Percentiles rank a stretch among this genome's conserved stretches.
These are phyloP conservation scores for Boloria euphrosyne DNA, from an alignment of 2,888 invertebrate species.

Conservation along the genomic window DNA sequence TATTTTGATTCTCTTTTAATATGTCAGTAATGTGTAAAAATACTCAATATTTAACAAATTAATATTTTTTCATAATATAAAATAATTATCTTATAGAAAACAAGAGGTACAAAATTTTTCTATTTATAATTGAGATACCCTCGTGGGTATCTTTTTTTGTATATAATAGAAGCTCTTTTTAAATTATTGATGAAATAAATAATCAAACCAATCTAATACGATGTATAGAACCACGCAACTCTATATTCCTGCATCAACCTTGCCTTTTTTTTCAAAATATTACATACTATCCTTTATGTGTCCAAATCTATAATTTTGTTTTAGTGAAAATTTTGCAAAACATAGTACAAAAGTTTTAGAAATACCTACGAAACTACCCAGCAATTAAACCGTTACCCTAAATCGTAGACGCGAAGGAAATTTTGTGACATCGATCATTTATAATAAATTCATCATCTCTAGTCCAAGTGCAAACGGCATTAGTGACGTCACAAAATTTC, in stretches of 20 bases:
- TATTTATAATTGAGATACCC: conserved; percentile 56
- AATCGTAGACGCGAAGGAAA: conserved; percentile 41
- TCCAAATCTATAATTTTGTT: conserved; percentile 72
- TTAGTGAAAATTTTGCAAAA: conserved; percentile 82
- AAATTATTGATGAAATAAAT: conserved; percentile 46
- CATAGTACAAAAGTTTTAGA: conserved; percentile 82
- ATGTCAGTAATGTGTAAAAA: conserved; percentile 80
- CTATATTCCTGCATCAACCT: conserved; percentile 50
- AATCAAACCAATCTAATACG: conserved; percentile 41
- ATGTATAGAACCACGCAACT: conserved; percentile 33
- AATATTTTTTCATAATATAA: conserved; percentile 69
- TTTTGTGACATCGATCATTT: conserved; percentile 10
- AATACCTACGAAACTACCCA: conserved; percentile 79
- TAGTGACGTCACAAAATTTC: conserved; percentile 24
- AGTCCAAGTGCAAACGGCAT: conserved; percentile 5
- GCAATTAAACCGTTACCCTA: conserved; percentile 62
- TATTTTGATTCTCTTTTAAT: conserved; percentile 69
- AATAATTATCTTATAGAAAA: conserved; percentile 78
- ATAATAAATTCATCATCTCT: conserved; percentile 20
- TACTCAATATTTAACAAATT: conserved; percentile 78
- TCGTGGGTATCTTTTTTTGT: conserved; percentile 59
- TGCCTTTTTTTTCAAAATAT: conserved; percentile 36
- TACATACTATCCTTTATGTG: conserved; percentile 67
- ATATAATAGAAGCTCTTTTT: conserved; percentile 72
- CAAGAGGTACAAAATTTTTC: conserved; percentile 68